phyloP scores from a whole-genome alignment of 2,113 vertebrate species.

The Myotis lucifugus region DNA sequence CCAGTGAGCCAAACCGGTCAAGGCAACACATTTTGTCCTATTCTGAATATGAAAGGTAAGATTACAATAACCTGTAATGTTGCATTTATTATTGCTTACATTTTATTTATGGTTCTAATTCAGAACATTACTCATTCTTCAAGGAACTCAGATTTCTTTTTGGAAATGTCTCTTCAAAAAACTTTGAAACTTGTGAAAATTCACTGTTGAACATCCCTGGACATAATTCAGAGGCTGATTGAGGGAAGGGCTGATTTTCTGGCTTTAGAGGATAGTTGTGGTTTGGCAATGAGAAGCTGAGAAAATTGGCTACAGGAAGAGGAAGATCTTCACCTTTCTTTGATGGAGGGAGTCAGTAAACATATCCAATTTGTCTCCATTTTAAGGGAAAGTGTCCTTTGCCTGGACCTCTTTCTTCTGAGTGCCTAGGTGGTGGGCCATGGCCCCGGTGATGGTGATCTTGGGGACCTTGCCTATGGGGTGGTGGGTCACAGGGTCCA shows the following conservation, averaged over 20 bases:
- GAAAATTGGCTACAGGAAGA: constrained; percentile 78
- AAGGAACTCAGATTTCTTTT: constrained; percentile 11
- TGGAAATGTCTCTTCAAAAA: constrained; percentile 69
- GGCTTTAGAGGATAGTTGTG: too few species aligned
- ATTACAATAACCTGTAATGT: constrained; percentile 13
- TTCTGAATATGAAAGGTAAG: background rate
- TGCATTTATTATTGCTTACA: background rate
- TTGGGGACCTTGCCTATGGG: background rate
- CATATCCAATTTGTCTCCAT: background rate
- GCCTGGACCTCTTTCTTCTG: constrained; percentile 49
- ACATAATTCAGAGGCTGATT: constrained; percentile 72
- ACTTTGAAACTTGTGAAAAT: constrained; percentile 67
- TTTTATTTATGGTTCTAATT: constrained; percentile 48
- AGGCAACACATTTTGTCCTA: background rate
- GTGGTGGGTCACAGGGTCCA: constrained; percentile 65
- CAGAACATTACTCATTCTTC: constrained; percentile 51
- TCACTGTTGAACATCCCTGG: constrained; percentile 72
- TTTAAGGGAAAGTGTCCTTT: constrained; percentile 19
- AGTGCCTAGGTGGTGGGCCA: background rate
- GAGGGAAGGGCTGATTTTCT: constrained; percentile 70
- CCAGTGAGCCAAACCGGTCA: too few species aligned
- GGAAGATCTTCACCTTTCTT: constrained; percentile 74
- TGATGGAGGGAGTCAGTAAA: constrained; percentile 77
- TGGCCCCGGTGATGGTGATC: background rate
- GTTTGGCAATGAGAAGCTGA: background rate